Evolutionary conservation across 2,888 invertebrate genomes (phyloP).

Genomic region (Cyclophora punctaria): DNA sequence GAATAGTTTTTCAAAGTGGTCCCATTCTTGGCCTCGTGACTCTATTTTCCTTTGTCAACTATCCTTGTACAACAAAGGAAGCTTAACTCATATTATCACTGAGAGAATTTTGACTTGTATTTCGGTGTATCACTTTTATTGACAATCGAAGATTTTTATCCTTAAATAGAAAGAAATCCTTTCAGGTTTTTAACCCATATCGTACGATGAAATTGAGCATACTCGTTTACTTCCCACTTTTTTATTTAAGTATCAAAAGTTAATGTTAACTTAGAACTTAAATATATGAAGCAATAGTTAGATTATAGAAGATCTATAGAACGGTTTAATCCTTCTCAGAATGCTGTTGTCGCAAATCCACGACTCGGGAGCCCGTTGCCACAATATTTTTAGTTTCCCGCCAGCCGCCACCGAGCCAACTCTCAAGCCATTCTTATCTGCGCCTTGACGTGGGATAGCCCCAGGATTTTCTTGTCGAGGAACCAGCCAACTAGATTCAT

Average conservation of each 20-base stretch:
- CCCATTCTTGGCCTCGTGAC: too few relatives aligned
- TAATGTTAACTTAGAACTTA: background rate
- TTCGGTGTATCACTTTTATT: too few relatives aligned
- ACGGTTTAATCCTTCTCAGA: constrained; percentile 3
- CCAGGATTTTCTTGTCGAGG: constrained; percentile 12
- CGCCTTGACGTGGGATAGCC: constrained; percentile 1
- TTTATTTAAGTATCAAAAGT: background rate
- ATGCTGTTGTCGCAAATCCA: background rate
- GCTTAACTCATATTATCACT: too few relatives aligned
- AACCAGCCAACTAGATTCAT: constrained; percentile 4
- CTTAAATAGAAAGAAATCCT: background rate
- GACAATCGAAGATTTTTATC: background rate
- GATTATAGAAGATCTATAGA: too few relatives aligned
- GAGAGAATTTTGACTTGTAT: too few relatives aligned
- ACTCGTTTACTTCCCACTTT: background rate
- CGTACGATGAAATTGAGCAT: too few relatives aligned
- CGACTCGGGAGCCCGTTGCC: constrained; percentile 4
- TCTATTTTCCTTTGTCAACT: too few relatives aligned
- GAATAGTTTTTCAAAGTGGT: too few relatives aligned
- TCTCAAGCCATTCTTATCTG: constrained; percentile 3
- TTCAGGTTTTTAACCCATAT: background rate
- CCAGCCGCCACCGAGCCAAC: background rate
- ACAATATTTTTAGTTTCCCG: constrained; percentile 16
- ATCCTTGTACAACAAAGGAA: too few relatives aligned
- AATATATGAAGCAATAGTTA: too few relatives aligned